phyloP scores from a whole-genome alignment of 1,140 invertebrate species.

The Calephelis nemesis region DNA sequence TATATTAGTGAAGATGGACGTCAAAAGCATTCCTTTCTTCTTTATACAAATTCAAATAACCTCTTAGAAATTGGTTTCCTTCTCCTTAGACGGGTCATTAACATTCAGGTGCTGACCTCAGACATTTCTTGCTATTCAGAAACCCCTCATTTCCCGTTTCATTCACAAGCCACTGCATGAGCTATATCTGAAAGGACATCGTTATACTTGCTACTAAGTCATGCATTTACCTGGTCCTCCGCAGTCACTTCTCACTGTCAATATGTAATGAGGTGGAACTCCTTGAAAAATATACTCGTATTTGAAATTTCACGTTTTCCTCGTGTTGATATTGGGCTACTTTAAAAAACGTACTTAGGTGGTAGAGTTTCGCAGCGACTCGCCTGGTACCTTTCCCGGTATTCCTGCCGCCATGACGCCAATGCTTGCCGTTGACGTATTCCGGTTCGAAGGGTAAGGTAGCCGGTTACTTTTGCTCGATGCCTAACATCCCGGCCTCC shows the following conservation, averaged over 20 bases:
- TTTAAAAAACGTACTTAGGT: no score
- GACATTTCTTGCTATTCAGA: constrained; percentile 13
- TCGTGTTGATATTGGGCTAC: no score
- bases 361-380: no score
- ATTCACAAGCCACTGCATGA: constrained; percentile 4
- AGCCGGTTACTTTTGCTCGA: no score
- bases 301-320: no score
- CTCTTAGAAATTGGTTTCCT: background rate
- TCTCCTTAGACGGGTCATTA: background rate
- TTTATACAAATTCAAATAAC: background rate
- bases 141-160: constrained; percentile 12
- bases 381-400: no score
- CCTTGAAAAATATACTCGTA: background rate
- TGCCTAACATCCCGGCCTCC: no score
- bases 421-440: no score
- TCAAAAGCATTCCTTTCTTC: background rate
- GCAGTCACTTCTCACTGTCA: background rate
- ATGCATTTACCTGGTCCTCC: background rate
- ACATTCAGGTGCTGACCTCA: constrained; percentile 5
- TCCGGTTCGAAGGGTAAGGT: no score
- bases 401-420: no score
- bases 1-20: no score
- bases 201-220: constrained; percentile 6
- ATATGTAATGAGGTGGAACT: background rate
- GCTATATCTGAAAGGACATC: constrained; percentile 15